phyloP scores from a whole-genome alignment of 37 sponge, comb jelly and placozoan species.

The Geodia barretti region DNA sequence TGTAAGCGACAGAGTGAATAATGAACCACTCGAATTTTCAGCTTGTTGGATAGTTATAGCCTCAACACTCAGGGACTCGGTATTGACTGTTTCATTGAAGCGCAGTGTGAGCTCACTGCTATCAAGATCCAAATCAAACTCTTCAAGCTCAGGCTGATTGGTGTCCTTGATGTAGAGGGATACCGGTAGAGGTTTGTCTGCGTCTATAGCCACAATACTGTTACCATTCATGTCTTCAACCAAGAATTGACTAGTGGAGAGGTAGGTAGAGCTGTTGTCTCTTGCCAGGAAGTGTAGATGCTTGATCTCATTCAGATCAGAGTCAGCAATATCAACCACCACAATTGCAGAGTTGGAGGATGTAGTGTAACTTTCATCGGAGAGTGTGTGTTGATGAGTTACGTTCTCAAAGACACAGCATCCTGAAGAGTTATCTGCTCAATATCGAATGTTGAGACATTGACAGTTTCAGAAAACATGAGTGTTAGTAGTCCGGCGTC shows the following conservation, averaged over 20 bases:
- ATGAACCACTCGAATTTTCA: conserved; percentile 12
- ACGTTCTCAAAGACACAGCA: neutral
- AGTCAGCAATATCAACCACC: conserved; percentile 14
- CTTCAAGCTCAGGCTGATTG: conserved; percentile 55
- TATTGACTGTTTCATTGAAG: conserved; percentile 85
- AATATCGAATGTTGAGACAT: conserved; percentile 41
- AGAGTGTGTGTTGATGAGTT: conserved; percentile 11
- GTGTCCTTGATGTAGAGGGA: conserved; percentile 51
- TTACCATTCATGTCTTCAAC: conserved; percentile 79
- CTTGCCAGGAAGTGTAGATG: conserved; percentile 56
- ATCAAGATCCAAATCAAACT: conserved; percentile 76
- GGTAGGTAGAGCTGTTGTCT: conserved; percentile 32
- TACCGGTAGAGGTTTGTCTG: conserved; percentile 28
- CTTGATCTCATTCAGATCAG: conserved; percentile 81
- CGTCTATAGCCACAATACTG: conserved; percentile 27
- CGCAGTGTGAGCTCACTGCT: conserved; percentile 60
- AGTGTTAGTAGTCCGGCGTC: conserved; percentile 69
- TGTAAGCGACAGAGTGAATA: conserved; percentile 38
- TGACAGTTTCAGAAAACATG: conserved; percentile 86
- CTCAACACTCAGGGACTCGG: conserved; percentile 53
- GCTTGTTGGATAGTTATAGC: conserved; percentile 69
- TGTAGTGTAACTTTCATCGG: conserved; percentile 23
- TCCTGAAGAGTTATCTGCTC: conserved; percentile 74
- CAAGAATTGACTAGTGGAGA: conserved; percentile 44
- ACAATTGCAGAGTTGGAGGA: conserved; percentile 40